These are phyloP conservation scores for Paracanthobrama guichenoti DNA, from an alignment of 2,113 vertebrate genomes.

Conservation along the genomic window DNA sequence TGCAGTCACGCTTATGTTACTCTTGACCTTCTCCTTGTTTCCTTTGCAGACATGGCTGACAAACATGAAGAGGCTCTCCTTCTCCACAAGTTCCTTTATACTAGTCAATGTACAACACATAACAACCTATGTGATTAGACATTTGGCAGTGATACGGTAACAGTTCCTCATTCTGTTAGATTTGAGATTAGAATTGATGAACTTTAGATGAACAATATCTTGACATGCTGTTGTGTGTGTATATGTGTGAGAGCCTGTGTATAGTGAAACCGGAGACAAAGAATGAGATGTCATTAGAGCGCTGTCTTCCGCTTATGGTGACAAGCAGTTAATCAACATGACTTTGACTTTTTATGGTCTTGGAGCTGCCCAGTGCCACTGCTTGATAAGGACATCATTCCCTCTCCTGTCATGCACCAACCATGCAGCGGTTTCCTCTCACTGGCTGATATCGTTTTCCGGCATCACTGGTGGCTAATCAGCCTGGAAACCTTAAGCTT, in stretches of 20 bases:
- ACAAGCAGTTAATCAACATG: neutral
- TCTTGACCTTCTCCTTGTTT: neutral
- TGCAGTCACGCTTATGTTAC: neutral
- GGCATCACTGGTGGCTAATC: neutral
- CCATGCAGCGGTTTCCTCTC: neutral
- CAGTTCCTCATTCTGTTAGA: neutral
- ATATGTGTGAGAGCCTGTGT: too few relatives aligned
- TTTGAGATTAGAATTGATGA: neutral
- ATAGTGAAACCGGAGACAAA: neutral
- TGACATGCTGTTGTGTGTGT: neutral
- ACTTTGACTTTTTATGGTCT: constrained; percentile 2
- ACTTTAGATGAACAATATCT: neutral
- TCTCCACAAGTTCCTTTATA: too few relatives aligned
- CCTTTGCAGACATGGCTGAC: neutral
- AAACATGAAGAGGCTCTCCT: too few relatives aligned
- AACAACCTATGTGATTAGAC: neutral
- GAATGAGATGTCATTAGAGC: neutral
- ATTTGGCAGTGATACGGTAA: neutral
- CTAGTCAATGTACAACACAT: too few relatives aligned
- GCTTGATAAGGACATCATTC: neutral
- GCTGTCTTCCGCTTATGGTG: neutral
- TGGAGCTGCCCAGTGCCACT: neutral
- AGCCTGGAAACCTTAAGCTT: neutral
- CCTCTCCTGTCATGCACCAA: neutral
- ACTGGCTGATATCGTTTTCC: neutral